Evolutionary conservation across 2,888 invertebrate genomes (phyloP).

Genomic region (Andrena bucephala): DNA sequence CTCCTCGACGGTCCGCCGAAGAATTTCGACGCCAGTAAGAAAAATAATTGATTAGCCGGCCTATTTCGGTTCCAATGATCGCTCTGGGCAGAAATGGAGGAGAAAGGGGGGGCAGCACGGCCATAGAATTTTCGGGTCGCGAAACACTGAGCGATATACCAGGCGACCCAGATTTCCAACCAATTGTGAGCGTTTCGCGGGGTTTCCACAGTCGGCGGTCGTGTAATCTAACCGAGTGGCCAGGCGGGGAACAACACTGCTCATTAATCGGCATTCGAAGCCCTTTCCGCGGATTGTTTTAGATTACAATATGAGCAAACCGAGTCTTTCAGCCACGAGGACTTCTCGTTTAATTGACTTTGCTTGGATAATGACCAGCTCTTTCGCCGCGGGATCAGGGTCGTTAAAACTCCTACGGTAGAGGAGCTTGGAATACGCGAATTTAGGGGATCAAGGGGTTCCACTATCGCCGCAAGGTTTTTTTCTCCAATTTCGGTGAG

Average conservation of each 20-base stretch:
- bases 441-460: neutral
- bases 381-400: neutral
- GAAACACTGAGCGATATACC: constrained; percentile 50
- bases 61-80: constrained; percentile 30
- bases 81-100: neutral
- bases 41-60: constrained; percentile 41
- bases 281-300: constrained; percentile 36
- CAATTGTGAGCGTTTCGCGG: constrained; percentile 66
- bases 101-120: constrained; percentile 4
- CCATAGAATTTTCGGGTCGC: constrained; percentile 61
- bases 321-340: neutral
- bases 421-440: neutral
- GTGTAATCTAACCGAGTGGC: constrained; percentile 75
- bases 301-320: constrained; percentile 20
- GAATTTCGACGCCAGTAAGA: constrained; percentile 10
- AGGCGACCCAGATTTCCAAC: constrained; percentile 66
- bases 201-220: constrained; percentile 76
- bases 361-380: neutral
- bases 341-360: constrained; percentile 17
- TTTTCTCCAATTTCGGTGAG: no score
- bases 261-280: constrained; percentile 70
- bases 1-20: neutral
- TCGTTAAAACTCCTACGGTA: neutral
- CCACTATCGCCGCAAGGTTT: neutral
- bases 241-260: constrained; percentile 52